Evolutionary conservation across 2,797 vertebrate genomes (phyloP).

Genomic region (Dryobates pubescens): DNA sequence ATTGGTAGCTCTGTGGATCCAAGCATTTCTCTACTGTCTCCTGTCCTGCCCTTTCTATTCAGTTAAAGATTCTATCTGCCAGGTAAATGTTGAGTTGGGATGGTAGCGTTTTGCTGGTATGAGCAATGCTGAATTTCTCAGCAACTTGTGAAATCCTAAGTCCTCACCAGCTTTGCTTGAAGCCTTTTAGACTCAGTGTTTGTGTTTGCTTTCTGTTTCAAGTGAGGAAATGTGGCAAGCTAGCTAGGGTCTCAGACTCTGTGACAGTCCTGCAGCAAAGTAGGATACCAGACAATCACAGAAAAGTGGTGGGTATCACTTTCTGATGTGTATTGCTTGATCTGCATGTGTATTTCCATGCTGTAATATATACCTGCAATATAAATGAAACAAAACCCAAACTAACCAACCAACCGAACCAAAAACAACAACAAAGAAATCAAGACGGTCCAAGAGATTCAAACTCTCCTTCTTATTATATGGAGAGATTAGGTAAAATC

Average conservation of each 20-base stretch:
- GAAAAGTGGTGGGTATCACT: background rate
- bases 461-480: background rate
- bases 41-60: background rate
- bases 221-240: background rate
- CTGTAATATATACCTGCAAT: background rate
- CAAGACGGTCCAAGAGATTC: background rate
- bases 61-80: background rate
- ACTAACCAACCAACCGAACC: background rate
- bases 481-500: background rate
- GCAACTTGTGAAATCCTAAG: slow-evolving; percentile 28
- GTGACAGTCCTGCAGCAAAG: background rate
- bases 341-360: background rate
- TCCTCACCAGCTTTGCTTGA: slow-evolving; percentile 18
- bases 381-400: background rate
- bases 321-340: background rate
- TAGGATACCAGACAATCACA: background rate
- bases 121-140: slow-evolving; percentile 45
- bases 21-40: background rate
- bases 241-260: background rate
- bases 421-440: background rate
- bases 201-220: slow-evolving; percentile 42
- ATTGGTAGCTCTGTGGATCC: background rate
- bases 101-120: background rate
- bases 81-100: background rate
- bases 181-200: slow-evolving; percentile 6